phyloP scores from a whole-genome alignment of 2,888 invertebrate species.

The Beris morrisii region DNA sequence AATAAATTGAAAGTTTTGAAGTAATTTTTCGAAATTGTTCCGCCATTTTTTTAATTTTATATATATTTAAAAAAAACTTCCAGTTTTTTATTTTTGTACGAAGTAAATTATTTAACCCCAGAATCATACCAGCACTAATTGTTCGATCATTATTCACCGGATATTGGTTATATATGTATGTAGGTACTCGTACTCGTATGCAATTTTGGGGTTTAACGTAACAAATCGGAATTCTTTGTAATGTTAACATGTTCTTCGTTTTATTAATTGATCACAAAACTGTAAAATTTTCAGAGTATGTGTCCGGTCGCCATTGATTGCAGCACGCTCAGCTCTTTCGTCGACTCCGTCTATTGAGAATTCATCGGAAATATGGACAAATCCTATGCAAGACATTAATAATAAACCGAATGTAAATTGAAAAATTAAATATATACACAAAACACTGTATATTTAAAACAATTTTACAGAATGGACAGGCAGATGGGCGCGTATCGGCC shows the following conservation, averaged over 20 bases:
- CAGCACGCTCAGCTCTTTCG: slow-evolving; percentile 73
- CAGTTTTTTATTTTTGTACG: too few species aligned
- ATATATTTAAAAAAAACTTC: too few species aligned
- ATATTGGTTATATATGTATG: too few species aligned
- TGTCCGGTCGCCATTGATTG: slow-evolving; percentile 79
- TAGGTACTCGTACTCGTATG: too few species aligned
- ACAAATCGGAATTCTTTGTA: too few species aligned
- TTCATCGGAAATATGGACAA: slow-evolving; percentile 71
- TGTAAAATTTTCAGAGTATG: slow-evolving; percentile 65
- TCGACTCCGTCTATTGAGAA: slow-evolving; percentile 48
- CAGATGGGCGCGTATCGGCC: slow-evolving; percentile 52
- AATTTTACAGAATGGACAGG: slow-evolving; percentile 37
- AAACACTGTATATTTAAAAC: background rate
- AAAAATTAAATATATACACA: background rate
- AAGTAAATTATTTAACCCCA: too few species aligned
- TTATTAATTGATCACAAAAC: slow-evolving; percentile 17
- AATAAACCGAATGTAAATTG: slow-evolving; percentile 49
- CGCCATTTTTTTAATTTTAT: too few species aligned
- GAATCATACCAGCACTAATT: too few species aligned
- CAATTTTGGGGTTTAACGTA: too few species aligned
- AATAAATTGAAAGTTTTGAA: background rate
- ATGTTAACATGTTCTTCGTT: too few species aligned
- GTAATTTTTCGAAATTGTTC: background rate
- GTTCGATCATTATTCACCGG: too few species aligned
- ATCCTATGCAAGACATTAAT: slow-evolving; percentile 58